Base-by-base conservation (phyloP, 1,140 invertebrate genomes). In the Procambarus clarkii region DNA sequence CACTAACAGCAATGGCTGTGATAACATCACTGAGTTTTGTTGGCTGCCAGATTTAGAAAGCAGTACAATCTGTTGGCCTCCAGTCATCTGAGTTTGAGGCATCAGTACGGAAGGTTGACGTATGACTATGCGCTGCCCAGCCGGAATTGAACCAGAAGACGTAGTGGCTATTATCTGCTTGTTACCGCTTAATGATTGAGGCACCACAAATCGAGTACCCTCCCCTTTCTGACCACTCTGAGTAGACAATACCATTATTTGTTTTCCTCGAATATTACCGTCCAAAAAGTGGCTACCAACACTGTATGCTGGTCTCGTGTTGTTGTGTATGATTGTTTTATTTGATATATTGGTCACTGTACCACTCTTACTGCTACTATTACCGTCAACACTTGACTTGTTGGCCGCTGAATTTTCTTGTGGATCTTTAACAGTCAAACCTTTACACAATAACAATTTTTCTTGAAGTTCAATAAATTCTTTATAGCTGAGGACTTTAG, bases 381-480 rank as follows among this genome's bases (percentile, higher is more conserved):
- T 71, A 69, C 64, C 54, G 21, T 15, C 64, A 76, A 45, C 82
- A 21, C 9, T 18, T 46, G 71, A 11, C 45, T 46, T 84, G 7
- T 11, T 78, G 34, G 48, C n/a, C 44, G 46, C 18, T 50, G 82
- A 45, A 69, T 58, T 77, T 7, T 9, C 24, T 24, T 84, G 54
- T 50, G 88, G 48, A 58, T 90, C 78, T 54, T 92, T 92, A 15
- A 87, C 84, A 18, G 58, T 71, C 58, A 92, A 58, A 71, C 84
- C 91, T 58, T 92, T 87, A 45, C 64, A 81, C 21, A 60, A 48
- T 58, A 92, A 50, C 82, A 92, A 78, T 64, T 88, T 84, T 24
- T 92, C 91, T 54, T 92, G 91, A 44, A 88, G 81, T 45, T 88
- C 86, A 54, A 92, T 85, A 34, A 85, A 92, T 89, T 92, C 91